Evolutionary conservation across 2,113 vertebrate genomes (phyloP), one percentile per base, ranked within the genome.

Genomic region (Syrmaticus mikado): DNA sequence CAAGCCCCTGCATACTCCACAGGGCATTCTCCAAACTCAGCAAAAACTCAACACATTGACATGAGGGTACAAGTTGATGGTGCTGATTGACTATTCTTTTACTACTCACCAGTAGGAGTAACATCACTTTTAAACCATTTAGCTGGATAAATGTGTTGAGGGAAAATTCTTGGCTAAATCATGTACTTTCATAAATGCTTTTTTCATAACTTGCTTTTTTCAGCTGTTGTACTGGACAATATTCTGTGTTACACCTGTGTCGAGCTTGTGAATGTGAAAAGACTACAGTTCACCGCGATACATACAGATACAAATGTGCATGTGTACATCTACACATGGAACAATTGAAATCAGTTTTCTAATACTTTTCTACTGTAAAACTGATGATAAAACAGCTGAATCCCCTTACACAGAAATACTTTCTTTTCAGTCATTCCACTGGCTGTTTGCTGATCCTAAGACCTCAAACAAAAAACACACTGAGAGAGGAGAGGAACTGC

Each of bases 401-500:
- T 55, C 10, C 57, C 9, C 28, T 34, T 62, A 40, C 34, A 30
- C 21, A 38, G 27, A 67, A 68, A 52, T 53, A 72, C 18, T 55
- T 19, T 20, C 24, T 19, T 10, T 40, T 60, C 22, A 38, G 10
- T 25, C 10, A 28, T 18, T 41, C 21, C 58, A 48, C 14, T 55
- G 79, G 27, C 61, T 70, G 48, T 13, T 27, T 50, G 13, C 32
- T 19, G 18, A 17, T 27, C 28, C 21, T n/a, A 2, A 4, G 45
- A 24, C 2, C 3, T 53, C n/a, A 60, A 25, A 11, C 0, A 1
- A 17, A 36, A 52, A 40, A 32, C 73, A 22, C 10, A 8, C 46
- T 32, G 40, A 43, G 28, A 57, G 18, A 28, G 19, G 19, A 67
- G 25, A 57, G 28, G 45, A 10, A 5, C 8, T n/a, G 4, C 11